Percentiles rank a stretch among this genome's conserved stretches.
Conservation (phyloP, 2,888 invertebrate species). For the Parelbella ahira region DNA sequence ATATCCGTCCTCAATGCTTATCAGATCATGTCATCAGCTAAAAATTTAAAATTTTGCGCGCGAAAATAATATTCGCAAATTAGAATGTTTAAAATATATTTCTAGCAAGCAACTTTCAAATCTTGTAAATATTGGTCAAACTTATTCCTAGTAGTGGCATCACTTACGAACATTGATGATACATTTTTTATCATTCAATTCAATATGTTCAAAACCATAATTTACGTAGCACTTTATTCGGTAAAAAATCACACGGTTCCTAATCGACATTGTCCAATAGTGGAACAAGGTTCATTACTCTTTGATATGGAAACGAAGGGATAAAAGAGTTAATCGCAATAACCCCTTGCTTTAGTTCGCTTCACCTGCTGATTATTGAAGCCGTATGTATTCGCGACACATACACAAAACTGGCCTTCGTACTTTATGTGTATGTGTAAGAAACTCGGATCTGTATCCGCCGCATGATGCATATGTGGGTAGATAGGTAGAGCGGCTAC, state of each 20-base stretch:
- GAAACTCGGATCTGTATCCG: conserved; percentile 78
- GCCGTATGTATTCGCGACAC: conserved; percentile 77
- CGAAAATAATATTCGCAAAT: too few species aligned
- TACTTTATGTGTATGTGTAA: conserved; percentile 69
- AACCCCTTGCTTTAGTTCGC: conserved; percentile 77
- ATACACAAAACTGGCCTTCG: conserved; percentile 75
- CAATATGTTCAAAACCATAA: conserved; percentile 2
- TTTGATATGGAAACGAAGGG: conserved; percentile 79
- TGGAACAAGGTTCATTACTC: conserved; percentile 79
- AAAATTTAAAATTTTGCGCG: too few species aligned
- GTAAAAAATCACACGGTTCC: conserved; percentile 67
- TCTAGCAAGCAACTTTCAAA: too few species aligned
- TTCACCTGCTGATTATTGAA: conserved; percentile 81
- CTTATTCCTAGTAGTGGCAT: too few species aligned
- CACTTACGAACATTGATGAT: too few species aligned
- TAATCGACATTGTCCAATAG: conserved; percentile 66
- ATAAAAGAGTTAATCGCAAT: conserved; percentile 80
- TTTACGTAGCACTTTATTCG: conserved; percentile 20
- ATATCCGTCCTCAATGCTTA: too few species aligned
- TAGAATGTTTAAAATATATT: too few species aligned
- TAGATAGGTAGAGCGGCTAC: conserved; percentile 73
- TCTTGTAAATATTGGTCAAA: too few species aligned
- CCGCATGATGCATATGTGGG: conserved; percentile 69
- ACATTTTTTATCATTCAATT: neutral
- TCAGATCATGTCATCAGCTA: too few species aligned